Percentiles rank a stretch among this genome's conserved stretches.
These are phyloP conservation scores for Plodia interpunctella DNA, from an alignment of 1,140 invertebrate genomes.

Conservation along the genomic window DNA sequence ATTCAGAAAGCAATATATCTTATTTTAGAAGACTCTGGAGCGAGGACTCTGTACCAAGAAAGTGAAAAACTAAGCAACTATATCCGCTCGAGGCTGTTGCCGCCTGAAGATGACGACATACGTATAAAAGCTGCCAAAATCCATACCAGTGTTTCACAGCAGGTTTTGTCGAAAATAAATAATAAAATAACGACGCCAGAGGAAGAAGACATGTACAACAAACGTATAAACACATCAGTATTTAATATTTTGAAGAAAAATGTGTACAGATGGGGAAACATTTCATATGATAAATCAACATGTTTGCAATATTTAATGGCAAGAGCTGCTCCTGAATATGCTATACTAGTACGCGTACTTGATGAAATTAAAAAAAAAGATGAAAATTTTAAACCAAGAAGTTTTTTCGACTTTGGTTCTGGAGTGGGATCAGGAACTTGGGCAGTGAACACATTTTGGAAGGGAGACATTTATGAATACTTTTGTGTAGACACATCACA, in stretches of 20 bases:
- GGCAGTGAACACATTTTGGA: conserved; percentile 86
- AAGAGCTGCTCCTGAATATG: conserved; percentile 86
- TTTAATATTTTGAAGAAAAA: conserved; percentile 76
- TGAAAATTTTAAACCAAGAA: conserved; percentile 83
- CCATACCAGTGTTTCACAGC: conserved; percentile 46
- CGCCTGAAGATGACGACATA: conserved; percentile 79
- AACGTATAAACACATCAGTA: conserved; percentile 60
- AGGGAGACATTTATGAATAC: conserved; percentile 85
- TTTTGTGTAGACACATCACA: conserved; percentile 88
- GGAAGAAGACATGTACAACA: conserved; percentile 45
- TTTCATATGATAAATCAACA: conserved; percentile 81
- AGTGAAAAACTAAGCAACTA: conserved; percentile 78
- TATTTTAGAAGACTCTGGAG: conserved; percentile 77
- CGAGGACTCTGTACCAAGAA: conserved; percentile 75
- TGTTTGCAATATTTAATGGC: conserved; percentile 83
- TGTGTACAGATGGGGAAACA: conserved; percentile 84
- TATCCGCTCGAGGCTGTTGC: conserved; percentile 79
- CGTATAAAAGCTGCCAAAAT: conserved; percentile 62
- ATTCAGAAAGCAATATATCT: conserved; percentile 76
- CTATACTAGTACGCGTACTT: conserved; percentile 83
- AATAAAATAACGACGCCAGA: conserved; percentile 46
- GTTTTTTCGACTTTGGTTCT: conserved; percentile 94
- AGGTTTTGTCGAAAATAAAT: conserved; percentile 46
- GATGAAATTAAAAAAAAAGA: conserved; percentile 83
- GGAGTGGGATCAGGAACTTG: conserved; percentile 91